Evolutionary conservation across 2,113 vertebrate species (phyloP), one percentile per base, ranked within the genome.

Genomic region (Varanus salvator): DNA sequence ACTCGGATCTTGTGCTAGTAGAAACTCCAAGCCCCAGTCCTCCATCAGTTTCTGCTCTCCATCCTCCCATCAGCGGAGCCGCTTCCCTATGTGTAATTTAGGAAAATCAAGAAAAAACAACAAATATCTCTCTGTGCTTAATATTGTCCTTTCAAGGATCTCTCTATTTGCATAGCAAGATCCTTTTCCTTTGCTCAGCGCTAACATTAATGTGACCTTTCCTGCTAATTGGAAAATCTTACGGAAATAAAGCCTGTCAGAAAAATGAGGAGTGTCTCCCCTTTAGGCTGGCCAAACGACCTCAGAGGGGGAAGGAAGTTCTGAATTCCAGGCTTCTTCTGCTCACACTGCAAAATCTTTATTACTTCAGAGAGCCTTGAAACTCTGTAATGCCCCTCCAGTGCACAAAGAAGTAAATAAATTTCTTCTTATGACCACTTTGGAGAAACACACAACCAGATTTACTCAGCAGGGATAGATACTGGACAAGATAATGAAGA

Each of bases 201-300:
- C 97, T 97, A 98, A 98, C 98, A 97, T 98, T 97, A 98, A 97
- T 95, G 96, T 98, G 98, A 99, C 98, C 98, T 99, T 98, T 98
- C 97, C 98, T 97, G 97, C 98, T 99, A 99, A 99, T 99, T 99
- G 98, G 98, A 98, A 98, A 98, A 98, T 98, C 98, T 98, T 98
- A 98, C 97, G 96, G 98, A 99, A 98, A 98, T 98, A 98, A 98
- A 98, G 97, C 95, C 98, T 98, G 98, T 98, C 98, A 98, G 97
- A 77, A 97, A 97, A 97, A 97, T 98, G 96, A 98, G 97, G 97
- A 97, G 97, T 97, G 97, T 96, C 96, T 98, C 97, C 97, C 97
- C 97, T 97, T 97, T 97, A 96, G 97, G 96, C 96, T 96, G 96
- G 97, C 97, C 97, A 98, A 98, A 98, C 97, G 97, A 98, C 97